A percentile compares a stretch with the other conserved stretches of the same genome.
Evolutionary conservation across 2,888 invertebrate species (phyloP).

Genomic region (Lasius platythorax): DNA sequence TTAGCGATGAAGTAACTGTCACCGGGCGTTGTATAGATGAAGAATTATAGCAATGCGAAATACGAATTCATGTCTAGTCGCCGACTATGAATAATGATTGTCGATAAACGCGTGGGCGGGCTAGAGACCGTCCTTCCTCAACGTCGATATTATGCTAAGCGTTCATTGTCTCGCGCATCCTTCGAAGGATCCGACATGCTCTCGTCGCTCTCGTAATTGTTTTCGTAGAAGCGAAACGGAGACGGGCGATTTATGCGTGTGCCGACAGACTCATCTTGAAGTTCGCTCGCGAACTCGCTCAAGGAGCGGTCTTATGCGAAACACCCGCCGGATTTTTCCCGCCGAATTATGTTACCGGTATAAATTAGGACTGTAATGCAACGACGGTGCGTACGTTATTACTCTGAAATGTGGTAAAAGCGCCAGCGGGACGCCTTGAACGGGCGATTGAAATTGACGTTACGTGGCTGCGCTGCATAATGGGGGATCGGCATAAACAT

Average conservation of each 20-base stretch:
- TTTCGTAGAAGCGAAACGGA: slow-evolving; percentile 50
- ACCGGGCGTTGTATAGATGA: not conserved
- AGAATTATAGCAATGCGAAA: slow-evolving; percentile 14
- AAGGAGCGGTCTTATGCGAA: slow-evolving; percentile 63
- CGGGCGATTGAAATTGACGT: slow-evolving; percentile 2
- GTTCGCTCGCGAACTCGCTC: slow-evolving; percentile 45
- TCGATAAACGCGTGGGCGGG: slow-evolving; percentile 22
- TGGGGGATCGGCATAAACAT: slow-evolving; percentile 1
- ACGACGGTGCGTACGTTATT: slow-evolving; percentile 36
- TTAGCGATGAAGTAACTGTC: not conserved
- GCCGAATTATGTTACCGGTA: slow-evolving; percentile 28
- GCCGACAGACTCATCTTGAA: slow-evolving; percentile 60
- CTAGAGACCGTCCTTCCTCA: slow-evolving; percentile 21
- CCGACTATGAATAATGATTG: slow-evolving; percentile 33
- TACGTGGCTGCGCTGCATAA: slow-evolving; percentile 9
- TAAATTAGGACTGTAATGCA: slow-evolving; percentile 37
- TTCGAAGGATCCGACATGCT: slow-evolving; percentile 34
- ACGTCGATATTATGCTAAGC: slow-evolving; percentile 42
- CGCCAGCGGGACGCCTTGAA: not conserved
- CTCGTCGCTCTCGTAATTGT: slow-evolving; percentile 61
- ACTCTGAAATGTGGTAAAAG: slow-evolving; percentile 48
- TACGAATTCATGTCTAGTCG: slow-evolving; percentile 35
- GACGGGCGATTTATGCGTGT: slow-evolving; percentile 49
- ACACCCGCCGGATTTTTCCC: slow-evolving; percentile 52
- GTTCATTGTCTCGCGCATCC: slow-evolving; percentile 41